Conservation (phyloP, 2,797 vertebrate species). For the Gallinago solitaria region DNA sequence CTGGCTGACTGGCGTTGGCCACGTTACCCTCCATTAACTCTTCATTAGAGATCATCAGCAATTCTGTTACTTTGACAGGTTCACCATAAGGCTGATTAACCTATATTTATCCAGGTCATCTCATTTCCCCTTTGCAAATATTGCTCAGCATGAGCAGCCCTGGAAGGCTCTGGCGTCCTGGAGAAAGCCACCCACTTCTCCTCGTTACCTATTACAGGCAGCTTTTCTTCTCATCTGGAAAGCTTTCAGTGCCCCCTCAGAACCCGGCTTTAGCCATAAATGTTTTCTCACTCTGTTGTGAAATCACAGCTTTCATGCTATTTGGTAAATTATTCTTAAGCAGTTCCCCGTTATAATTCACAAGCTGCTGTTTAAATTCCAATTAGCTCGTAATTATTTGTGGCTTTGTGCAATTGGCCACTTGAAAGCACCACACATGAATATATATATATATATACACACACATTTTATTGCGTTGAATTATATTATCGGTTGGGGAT, state of each 20-base stretch:
- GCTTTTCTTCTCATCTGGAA: background rate
- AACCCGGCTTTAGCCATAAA: background rate
- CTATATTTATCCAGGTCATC: background rate
- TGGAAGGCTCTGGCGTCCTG: background rate
- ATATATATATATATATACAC: no score
- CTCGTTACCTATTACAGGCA: accelerated
- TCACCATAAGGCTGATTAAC: background rate
- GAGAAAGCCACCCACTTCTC: background rate
- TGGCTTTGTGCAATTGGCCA: background rate
- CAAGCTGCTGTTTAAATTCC: background rate
- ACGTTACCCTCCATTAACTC: background rate
- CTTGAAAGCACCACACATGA: background rate
- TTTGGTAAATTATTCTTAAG: background rate
- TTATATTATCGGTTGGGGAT: background rate
- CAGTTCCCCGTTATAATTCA: background rate
- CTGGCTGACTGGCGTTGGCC: background rate
- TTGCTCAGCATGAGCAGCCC: background rate
- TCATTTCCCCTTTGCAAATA: background rate
- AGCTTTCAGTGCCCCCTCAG: background rate
- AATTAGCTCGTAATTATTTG: background rate
- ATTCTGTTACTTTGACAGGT: background rate
- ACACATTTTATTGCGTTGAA: background rate
- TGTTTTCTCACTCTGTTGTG: background rate
- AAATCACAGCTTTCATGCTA: background rate
- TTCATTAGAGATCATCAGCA: background rate